A percentile compares a stretch with the other conserved stretches of the same genome.
Conservation (phyloP, 92 coral and sea anemone genomes). For the Scolanthus callimorphus region DNA sequence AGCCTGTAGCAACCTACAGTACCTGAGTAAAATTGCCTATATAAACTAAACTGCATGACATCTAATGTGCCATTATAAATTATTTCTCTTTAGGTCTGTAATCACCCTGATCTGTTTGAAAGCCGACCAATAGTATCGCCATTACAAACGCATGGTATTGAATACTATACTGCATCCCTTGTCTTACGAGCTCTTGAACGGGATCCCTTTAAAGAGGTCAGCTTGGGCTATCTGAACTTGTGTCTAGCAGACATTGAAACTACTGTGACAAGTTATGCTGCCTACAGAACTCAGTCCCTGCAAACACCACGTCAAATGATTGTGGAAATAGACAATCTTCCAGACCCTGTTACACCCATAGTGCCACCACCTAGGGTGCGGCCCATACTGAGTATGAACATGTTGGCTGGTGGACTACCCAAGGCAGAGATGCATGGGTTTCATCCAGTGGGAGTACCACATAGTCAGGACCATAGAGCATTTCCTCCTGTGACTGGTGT, state of each 20-base stretch:
- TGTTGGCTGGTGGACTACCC: neutral
- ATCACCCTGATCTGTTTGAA: conserved; percentile 98
- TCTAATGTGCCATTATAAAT: neutral
- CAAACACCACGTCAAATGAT: conserved; percentile 88
- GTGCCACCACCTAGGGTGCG: conserved; percentile 61
- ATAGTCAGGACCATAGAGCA: conserved; percentile 25
- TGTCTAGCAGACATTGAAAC: conserved; percentile 87
- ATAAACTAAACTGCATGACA: neutral
- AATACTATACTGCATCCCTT: conserved; percentile 76
- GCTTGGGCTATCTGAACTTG: conserved; percentile 76
- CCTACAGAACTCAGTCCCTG: conserved; percentile 75
- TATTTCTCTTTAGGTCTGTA: conserved; percentile 81
- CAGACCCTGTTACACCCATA: conserved; percentile 43
- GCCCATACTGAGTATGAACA: conserved; percentile 4
- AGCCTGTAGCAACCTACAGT: too few species aligned
- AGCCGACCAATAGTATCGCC: conserved; percentile 89
- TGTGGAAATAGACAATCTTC: conserved; percentile 68
- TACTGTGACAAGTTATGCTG: conserved; percentile 85
- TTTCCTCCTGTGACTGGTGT: conserved; percentile 16
- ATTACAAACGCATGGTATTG: conserved; percentile 60
- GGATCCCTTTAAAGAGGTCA: conserved; percentile 69
- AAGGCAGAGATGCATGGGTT: conserved; percentile 3
- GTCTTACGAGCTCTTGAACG: conserved; percentile 76
- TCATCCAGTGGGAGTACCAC: conserved; percentile 32
- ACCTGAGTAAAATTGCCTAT: neutral